A percentile compares a stretch with the other conserved stretches of the same genome.
Evolutionary conservation across 2,113 vertebrate species (phyloP).

Genomic region (Pollachius pollachius): DNA sequence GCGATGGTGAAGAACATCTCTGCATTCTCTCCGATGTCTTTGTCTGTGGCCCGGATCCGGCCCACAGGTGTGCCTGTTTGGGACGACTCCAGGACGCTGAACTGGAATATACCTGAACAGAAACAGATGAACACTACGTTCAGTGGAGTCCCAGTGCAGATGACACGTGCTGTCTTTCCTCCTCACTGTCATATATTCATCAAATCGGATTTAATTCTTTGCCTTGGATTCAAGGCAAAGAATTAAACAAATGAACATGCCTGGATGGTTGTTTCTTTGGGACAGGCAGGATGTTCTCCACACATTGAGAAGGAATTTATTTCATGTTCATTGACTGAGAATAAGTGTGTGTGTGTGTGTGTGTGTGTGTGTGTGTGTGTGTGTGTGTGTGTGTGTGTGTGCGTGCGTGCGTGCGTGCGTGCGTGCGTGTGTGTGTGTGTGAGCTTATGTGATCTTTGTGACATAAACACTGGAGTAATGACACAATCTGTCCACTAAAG

Average conservation of each 20-base stretch:
- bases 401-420: slow-evolving; percentile 7
- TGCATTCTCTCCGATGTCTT: slow-evolving; percentile 84
- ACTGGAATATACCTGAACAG: slow-evolving; percentile 83
- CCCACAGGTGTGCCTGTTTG: slow-evolving; percentile 76
- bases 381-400: not conserved
- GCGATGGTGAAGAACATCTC: slow-evolving; percentile 86
- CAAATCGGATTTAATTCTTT: too few relatives aligned
- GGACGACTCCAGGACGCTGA: slow-evolving; percentile 80
- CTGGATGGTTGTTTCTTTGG: not conserved
- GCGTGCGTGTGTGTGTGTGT: not conserved
- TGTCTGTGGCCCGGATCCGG: slow-evolving; percentile 84
- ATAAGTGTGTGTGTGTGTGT: not conserved
- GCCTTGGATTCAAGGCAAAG: too few relatives aligned
- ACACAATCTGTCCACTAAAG: slow-evolving; percentile 25
- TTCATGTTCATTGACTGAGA: not conserved
- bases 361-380: slow-evolving; percentile 4
- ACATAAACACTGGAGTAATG: slow-evolving; percentile 13
- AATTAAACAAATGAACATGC: not conserved
- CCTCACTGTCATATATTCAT: too few relatives aligned
- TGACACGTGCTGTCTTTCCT: not conserved
- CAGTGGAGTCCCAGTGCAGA: not conserved
- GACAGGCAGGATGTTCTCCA: too few relatives aligned
- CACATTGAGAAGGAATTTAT: not conserved
- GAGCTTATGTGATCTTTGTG: too few relatives aligned
- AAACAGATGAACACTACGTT: not conserved